Base-by-base conservation (phyloP, 2,113 vertebrate genomes). In the Urocitellus parryii region DNA sequence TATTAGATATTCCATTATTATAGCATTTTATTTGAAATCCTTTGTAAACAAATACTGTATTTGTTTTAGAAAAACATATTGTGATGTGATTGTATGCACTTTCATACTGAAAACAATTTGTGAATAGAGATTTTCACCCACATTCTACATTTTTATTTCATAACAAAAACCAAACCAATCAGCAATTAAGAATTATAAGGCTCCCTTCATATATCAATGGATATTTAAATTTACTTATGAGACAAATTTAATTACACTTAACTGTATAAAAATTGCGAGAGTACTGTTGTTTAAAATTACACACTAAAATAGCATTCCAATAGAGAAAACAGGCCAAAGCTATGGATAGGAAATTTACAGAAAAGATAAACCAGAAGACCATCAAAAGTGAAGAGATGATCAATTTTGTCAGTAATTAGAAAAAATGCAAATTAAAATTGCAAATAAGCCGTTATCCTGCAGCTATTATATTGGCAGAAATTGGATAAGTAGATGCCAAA, bases 201-300 rank as follows among this genome's bases (percentile, higher is more conserved):
- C 29, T 83, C n/a, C 61, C 8, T 85, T 90, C 78, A 73, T 48
- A 88, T 93, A n/a, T 82, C 39, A 88, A 10, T 95, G 73, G 45
- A 42, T 67, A 48, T 56, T 18, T 74, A 88, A 58, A 39, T 85
- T 88, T 88, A 97, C 63, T 78, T 12, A 85, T 37, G 1, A 65
- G 42, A 42, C 70, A 90, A n/a, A 78, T 73, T 68, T 86, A 87
- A 84, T 68, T 94, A 37, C 63, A 65, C 77, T 82, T 95, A 93
- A 81, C 68, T 80, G 56, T 45, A 67, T 48, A 90, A 61, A 81
- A 70, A 32, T 8, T 53, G 51, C 5, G 25, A 91, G 93, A 88
- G 32, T 91, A 80, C 5, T 58, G 68, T 96, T 68, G 20, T 68
- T 92, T 70, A 70, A 90, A 92, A 95, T 86, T 81, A 18, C 27